Percentiles rank a stretch among this genome's conserved stretches.
Evolutionary conservation across 23 tunicate species (phyloP).

Genomic region (Trididemnum nubilum): DNA sequence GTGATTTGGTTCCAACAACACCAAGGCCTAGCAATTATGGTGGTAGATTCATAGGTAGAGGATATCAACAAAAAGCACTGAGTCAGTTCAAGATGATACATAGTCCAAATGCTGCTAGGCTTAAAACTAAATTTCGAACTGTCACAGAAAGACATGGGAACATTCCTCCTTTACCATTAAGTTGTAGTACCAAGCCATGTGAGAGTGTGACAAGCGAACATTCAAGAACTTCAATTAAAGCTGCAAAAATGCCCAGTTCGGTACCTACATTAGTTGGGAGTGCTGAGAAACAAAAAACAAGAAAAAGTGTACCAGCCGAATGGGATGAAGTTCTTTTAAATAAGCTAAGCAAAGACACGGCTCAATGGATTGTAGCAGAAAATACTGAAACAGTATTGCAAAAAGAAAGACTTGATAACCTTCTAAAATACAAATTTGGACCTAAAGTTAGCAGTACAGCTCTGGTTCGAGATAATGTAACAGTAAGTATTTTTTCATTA

Average conservation of each 20-base stretch:
- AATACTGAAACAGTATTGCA: slow-evolving; percentile 45
- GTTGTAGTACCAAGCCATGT: background rate
- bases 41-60: slow-evolving; percentile 73
- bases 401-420: slow-evolving; percentile 53
- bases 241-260: background rate
- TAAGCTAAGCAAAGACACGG: slow-evolving; percentile 83
- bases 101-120: slow-evolving; percentile 47
- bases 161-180: background rate
- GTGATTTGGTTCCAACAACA: slow-evolving; percentile 34
- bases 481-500: slow-evolving; percentile 33
- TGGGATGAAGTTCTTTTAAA: slow-evolving; percentile 78
- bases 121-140: slow-evolving; percentile 22
- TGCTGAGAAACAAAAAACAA: background rate
- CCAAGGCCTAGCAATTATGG: background rate
- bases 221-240: background rate
- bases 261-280: background rate
- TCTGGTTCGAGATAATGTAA: slow-evolving; percentile 74
- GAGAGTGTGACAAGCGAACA: background rate
- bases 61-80: slow-evolving; percentile 62
- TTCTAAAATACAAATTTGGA: slow-evolving; percentile 70
- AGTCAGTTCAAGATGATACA: slow-evolving; percentile 49
- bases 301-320: background rate
- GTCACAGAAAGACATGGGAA: slow-evolving; percentile 57
- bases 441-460: slow-evolving; percentile 62
- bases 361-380: slow-evolving; percentile 84